Evolutionary conservation across 2,797 vertebrate species (phyloP).

Genomic region (Pagetopsis macropterus): DNA sequence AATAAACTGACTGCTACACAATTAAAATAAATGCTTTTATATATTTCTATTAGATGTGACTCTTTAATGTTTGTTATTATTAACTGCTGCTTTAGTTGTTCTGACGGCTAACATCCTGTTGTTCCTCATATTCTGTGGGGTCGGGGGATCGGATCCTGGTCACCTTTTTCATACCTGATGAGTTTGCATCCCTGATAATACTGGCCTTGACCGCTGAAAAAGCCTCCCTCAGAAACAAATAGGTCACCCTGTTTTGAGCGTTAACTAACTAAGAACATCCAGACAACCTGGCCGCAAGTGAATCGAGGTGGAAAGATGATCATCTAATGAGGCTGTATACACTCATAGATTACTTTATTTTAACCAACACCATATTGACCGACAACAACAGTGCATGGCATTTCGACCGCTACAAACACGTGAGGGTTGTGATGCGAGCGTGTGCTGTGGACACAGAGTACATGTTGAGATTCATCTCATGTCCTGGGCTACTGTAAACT

Average conservation of each 20-base stretch:
- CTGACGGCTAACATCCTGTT: no score
- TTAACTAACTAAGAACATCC: background rate
- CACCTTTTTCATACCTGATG: no score
- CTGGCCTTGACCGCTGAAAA: no score
- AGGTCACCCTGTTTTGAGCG: conserved; percentile 27
- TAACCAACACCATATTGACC: conserved; percentile 8
- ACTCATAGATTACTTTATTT: conserved; percentile 1
- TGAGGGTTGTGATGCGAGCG: conserved; percentile 3
- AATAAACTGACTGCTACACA: no score
- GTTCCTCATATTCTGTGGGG: no score
- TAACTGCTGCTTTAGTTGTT: no score
- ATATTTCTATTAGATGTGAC: no score
- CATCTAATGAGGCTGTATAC: background rate
- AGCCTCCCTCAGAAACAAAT: background rate
- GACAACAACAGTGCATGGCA: background rate
- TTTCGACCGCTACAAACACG: conserved; percentile 4
- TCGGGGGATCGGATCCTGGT: no score
- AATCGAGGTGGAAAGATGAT: conserved; percentile 11
- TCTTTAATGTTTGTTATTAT: no score
- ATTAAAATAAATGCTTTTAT: no score
- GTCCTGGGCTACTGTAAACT: conserved; percentile 27
- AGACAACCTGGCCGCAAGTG: background rate
- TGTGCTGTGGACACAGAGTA: background rate
- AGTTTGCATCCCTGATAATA: no score
- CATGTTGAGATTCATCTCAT: conserved; percentile 34